Evolutionary conservation across 1,140 invertebrate species (phyloP).

Genomic region (Aphelenchoides fujianensis): DNA sequence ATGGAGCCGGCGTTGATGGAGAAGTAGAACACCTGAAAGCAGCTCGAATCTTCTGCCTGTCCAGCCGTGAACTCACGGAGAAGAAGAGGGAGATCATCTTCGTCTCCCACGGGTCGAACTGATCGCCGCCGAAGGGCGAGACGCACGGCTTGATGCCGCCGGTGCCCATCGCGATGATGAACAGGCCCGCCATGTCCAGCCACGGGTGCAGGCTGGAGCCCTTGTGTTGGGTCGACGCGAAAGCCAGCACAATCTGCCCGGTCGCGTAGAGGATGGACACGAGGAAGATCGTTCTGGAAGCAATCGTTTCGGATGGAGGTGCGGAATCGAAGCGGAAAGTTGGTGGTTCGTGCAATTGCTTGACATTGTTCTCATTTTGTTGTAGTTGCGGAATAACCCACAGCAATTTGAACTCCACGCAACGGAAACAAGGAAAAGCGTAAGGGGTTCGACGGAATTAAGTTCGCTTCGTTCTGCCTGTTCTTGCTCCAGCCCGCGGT

Average conservation of each 20-base stretch:
- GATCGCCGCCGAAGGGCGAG: slow-evolving; percentile 90
- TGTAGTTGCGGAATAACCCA: too few relatives aligned
- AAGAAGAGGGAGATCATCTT: too few relatives aligned
- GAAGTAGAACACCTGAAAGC: slow-evolving; percentile 78
- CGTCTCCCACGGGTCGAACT: too few relatives aligned
- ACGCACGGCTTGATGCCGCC: slow-evolving; percentile 74
- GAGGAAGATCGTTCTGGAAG: slow-evolving; percentile 64
- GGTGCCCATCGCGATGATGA: slow-evolving; percentile 64
- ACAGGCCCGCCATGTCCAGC: slow-evolving; percentile 52
- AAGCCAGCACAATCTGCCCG: slow-evolving; percentile 21
- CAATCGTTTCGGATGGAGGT: too few relatives aligned
- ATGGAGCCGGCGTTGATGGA: slow-evolving; percentile 86
- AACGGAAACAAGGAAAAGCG: too few relatives aligned
- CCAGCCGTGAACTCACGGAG: slow-evolving; percentile 66
- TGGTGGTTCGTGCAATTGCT: too few relatives aligned
- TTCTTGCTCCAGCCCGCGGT: too few relatives aligned
- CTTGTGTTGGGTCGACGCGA: background rate
- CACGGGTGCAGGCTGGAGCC: slow-evolving; percentile 17
- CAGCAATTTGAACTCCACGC: too few relatives aligned
- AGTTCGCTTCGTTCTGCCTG: too few relatives aligned
- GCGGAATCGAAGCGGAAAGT: too few relatives aligned
- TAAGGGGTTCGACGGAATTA: too few relatives aligned
- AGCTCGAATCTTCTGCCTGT: background rate
- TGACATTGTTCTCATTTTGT: too few relatives aligned
- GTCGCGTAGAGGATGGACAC: slow-evolving; percentile 11